Percentiles rank a stretch among this genome's conserved stretches.
Conservation (phyloP, 2,888 invertebrate species). For the Allacma fusca region DNA sequence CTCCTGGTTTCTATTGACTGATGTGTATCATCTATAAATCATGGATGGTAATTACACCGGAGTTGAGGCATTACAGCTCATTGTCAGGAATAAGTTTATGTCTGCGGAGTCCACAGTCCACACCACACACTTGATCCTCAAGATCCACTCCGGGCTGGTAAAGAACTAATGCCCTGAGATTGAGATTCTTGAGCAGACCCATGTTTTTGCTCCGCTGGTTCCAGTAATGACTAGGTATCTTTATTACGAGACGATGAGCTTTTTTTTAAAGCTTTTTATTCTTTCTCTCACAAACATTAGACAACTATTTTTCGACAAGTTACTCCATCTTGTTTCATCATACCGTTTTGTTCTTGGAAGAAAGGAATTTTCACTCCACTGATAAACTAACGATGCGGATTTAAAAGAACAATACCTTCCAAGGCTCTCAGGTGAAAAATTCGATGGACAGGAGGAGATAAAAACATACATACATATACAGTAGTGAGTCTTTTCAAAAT, state of each 20-base stretch:
- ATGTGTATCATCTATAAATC: constrained; percentile 24
- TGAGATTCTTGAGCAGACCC: background rate
- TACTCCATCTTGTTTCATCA: background rate
- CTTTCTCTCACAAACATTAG: background rate
- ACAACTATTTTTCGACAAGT: constrained; percentile 1
- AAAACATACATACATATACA: no score
- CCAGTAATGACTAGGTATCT: constrained; percentile 37
- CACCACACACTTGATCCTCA: background rate
- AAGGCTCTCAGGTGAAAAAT: constrained; percentile 28
- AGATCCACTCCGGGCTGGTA: background rate
- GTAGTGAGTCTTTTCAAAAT: background rate
- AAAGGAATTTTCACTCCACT: constrained; percentile 32
- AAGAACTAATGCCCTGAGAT: background rate
- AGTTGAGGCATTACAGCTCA: background rate
- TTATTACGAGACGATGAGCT: background rate
- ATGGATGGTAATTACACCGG: constrained; percentile 10
- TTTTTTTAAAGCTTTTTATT: background rate
- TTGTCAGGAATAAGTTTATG: constrained; percentile 18
- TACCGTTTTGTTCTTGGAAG: background rate
- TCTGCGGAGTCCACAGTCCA: no score
- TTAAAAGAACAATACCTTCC: constrained; percentile 23
- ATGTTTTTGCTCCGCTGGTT: constrained; percentile 30
- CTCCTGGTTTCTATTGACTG: constrained; percentile 17
- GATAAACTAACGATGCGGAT: constrained; percentile 19
- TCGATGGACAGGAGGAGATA: constrained; percentile 24